Percentiles rank a stretch among this genome's conserved stretches.
Evolutionary conservation across 2,888 invertebrate genomes (phyloP).

Genomic region (Candidula unifasciata): DNA sequence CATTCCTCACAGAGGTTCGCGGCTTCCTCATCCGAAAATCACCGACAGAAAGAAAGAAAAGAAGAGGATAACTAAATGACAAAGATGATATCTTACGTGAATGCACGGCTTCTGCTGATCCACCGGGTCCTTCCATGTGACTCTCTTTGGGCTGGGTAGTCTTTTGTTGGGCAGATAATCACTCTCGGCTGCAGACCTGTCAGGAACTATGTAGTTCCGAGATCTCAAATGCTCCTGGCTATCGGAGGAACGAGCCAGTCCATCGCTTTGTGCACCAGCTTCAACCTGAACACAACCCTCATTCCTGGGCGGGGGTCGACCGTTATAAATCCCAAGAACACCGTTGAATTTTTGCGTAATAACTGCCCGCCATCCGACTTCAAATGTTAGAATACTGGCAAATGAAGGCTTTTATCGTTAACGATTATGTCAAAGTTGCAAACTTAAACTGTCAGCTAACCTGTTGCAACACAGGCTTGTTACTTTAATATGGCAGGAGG

Average conservation of each 20-base stretch:
- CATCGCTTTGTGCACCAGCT: not conserved
- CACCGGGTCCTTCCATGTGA: conserved; percentile 72
- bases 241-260: conserved; percentile 17
- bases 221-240: conserved; percentile 23
- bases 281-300: not conserved
- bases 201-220: conserved; percentile 22
- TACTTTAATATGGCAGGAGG: no score
- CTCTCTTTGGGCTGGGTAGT: conserved; percentile 58
- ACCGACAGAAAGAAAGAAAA: no score
- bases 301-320: conserved; percentile 43
- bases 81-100: conserved; percentile 18
- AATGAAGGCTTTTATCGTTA: no score
- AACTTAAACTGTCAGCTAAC: no score
- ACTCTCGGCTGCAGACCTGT: not conserved
- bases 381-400: not conserved
- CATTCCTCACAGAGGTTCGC: no score
- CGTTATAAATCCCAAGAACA: conserved; percentile 24
- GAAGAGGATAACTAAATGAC: not conserved
- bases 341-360: conserved; percentile 12
- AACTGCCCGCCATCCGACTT: conserved; percentile 24
- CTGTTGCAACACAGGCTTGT: no score
- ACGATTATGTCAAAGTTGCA: no score
- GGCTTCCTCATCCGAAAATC: no score
- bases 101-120: conserved; percentile 57
- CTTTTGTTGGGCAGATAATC: conserved; percentile 32